Conservation (phyloP, 1,140 invertebrate genomes). For the Conus ventricosus region DNA sequence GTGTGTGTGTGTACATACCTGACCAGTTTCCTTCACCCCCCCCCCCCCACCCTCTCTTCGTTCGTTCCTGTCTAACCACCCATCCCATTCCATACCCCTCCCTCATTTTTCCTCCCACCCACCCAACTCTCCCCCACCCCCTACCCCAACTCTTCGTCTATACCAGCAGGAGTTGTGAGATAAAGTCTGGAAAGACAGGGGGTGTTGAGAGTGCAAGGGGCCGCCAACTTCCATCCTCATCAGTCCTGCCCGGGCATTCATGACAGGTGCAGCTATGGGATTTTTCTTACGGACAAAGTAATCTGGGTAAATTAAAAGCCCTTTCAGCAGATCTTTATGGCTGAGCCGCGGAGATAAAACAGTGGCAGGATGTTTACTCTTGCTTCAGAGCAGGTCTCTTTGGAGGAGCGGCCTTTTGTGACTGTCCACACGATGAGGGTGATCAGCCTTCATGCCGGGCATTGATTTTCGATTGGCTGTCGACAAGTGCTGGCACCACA, state of each 20-base stretch:
- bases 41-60: not conserved
- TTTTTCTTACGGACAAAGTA: conserved; percentile 25
- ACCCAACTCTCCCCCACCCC: not conserved
- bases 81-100: not conserved
- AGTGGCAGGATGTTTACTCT: conserved; percentile 23
- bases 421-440: conserved; percentile 19
- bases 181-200: not conserved
- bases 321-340: conserved; percentile 37
- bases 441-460: conserved; percentile 1
- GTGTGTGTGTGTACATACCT: too few species aligned
- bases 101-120: not conserved
- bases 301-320: conserved; percentile 37
- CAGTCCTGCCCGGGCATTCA: conserved; percentile 1
- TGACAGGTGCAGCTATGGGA: not conserved
- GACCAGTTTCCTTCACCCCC: not conserved
- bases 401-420: conserved; percentile 23
- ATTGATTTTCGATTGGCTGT: conserved; percentile 36
- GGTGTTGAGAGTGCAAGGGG: not conserved
- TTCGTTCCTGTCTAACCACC: too few species aligned
- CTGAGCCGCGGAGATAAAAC: conserved; percentile 33
- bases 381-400: not conserved
- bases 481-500: conserved; percentile 29
- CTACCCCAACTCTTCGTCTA: not conserved
- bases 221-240: not conserved
- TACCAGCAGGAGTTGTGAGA: not conserved